Evolutionary conservation across 1,140 invertebrate species (phyloP), one percentile per base, ranked within the genome.

Genomic region (Drosophila navojoa): DNA sequence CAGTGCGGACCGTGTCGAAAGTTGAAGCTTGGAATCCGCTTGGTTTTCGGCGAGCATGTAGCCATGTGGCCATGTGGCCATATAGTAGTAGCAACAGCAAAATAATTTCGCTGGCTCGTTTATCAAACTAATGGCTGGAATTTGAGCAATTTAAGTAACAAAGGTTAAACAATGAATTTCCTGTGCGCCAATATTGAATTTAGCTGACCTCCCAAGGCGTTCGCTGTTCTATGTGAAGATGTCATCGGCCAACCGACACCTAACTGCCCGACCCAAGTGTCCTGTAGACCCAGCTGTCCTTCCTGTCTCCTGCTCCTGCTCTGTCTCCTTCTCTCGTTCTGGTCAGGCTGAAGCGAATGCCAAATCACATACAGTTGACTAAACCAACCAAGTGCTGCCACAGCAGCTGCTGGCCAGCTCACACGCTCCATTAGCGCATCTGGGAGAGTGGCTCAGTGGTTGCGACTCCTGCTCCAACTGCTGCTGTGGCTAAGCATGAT

Each of bases 151-250:
- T 89, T 89, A 75, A 89, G 82, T 80, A 87, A 82, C 84, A 87
- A 89, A 87, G 82, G 82, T 89, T 89, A 84, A 87, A 89, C 84
- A 89, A 87, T 89, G 82, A 87, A 87, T 87, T 82, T 87, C 69
- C 79, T 76, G 55, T 57, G 60, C 57, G 69, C 54, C 78, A 74
- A 87, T 89, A 80, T 89, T 82, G 79, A 89, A 89, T 89, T 86
- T 87, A 80, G 60, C 76, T 79, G 64, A 57, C 42, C 79, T 47
- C 11, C 16, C n/a, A 32, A 32, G 40, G 64, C 35, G 64, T 54
- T 22, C 35, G 35, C 11, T 22, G 45, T 70, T 60, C 72, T 44
- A 62, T 58, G 69, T 71, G 53, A 71, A 71, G 62, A 62, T 79
- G 79, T 82, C 79, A 84, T 71, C 40, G 27, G 49, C 35, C 35